Evolutionary conservation across 2,113 vertebrate species (phyloP).

Genomic region (Rhinoderma darwinii): DNA sequence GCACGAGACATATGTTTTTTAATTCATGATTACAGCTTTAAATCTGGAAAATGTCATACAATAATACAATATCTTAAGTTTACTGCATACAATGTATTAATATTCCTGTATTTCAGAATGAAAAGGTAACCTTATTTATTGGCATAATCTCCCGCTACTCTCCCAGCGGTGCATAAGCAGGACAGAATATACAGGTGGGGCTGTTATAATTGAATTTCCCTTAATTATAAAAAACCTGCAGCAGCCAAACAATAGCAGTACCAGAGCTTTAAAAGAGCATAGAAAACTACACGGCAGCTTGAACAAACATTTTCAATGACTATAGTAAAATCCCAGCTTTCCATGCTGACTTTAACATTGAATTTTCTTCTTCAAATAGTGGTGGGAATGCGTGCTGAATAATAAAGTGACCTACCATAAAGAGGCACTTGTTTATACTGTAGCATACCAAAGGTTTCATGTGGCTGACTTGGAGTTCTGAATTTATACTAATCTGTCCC

Average conservation of each 20-base stretch:
- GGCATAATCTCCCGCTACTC: background rate
- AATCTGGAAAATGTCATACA: background rate
- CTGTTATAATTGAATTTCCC: slow-evolving; percentile 44
- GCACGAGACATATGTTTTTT: no score
- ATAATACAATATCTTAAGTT: background rate
- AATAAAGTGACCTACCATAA: slow-evolving; percentile 15
- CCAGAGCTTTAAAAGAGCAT: slow-evolving; percentile 18
- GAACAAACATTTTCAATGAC: slow-evolving; percentile 29
- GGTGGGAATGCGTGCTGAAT: slow-evolving; percentile 19
- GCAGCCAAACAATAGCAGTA: slow-evolving; percentile 40
- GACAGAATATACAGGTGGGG: slow-evolving; percentile 36
- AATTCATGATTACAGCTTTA: no score
- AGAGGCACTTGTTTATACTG: slow-evolving; percentile 33
- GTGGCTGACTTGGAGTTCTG: background rate
- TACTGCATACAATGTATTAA: background rate
- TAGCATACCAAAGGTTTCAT: background rate
- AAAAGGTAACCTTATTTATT: slow-evolving; percentile 11
- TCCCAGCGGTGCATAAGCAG: slow-evolving; percentile 10
- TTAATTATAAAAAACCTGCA: slow-evolving; percentile 34
- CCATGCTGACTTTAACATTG: slow-evolving; percentile 46
- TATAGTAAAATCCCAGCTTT: slow-evolving; percentile 34
- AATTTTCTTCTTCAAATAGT: slow-evolving; percentile 46
- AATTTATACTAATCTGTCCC: slow-evolving; percentile 18
- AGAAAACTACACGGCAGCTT: slow-evolving; percentile 44
- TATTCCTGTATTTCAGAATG: background rate